Evolutionary conservation across 2,113 vertebrate genomes (phyloP).

Genomic region (Oryzias celebensis): DNA sequence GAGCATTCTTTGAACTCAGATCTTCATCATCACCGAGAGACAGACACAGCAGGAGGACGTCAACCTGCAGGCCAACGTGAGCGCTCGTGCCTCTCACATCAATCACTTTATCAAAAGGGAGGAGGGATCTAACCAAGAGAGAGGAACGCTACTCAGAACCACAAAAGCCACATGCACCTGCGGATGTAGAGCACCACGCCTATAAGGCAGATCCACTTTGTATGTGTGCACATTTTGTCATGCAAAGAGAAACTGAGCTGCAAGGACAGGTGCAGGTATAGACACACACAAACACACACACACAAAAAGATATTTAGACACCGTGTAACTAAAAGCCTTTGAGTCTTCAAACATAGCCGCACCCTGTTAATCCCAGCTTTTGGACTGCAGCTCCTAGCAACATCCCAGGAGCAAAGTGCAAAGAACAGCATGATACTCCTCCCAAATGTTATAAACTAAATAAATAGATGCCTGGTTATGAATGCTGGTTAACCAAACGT

Average conservation of each 20-base stretch:
- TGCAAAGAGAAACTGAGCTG: constrained; percentile 33
- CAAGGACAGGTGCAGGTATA: constrained; percentile 33
- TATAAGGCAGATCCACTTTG: constrained; percentile 26
- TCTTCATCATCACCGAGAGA: constrained; percentile 3
- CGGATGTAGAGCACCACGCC: constrained; percentile 31
- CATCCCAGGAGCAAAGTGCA: constrained; percentile 9
- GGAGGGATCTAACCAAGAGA: constrained; percentile 15
- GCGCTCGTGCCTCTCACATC: not conserved
- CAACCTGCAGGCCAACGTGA: not conserved
- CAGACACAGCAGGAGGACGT: constrained; percentile 1
- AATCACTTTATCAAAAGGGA: not conserved
- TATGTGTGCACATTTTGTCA: constrained; percentile 17
- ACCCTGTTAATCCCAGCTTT: constrained; percentile 31
- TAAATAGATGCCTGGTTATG: not conserved
- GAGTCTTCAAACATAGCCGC: constrained; percentile 38
- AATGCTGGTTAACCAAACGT: not conserved
- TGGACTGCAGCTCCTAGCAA: constrained; percentile 5
- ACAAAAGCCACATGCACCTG: constrained; percentile 48
- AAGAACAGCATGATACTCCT: constrained; percentile 8
- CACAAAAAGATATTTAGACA: constrained; percentile 22
- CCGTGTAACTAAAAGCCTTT: constrained; percentile 36
- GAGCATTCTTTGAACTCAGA: constrained; percentile 22
- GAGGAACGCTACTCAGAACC: constrained; percentile 30
- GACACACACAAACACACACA: constrained; percentile 6
- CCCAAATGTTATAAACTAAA: not conserved